Base-by-base conservation (phyloP, 2,888 invertebrate species). In the Drosophila phalerata region DNA sequence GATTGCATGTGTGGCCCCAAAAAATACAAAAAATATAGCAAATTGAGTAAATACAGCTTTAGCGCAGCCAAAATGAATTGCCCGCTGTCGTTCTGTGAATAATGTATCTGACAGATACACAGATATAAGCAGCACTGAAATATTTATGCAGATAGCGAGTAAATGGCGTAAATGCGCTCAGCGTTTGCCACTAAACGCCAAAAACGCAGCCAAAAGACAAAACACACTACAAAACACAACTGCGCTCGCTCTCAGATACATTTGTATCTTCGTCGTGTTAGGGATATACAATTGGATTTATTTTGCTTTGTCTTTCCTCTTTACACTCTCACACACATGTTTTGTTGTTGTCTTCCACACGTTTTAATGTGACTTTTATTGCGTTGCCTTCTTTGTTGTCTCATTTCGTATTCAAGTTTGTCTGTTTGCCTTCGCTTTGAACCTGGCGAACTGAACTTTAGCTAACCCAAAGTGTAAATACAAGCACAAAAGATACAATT, bases 321-420 rank as follows among this genome's bases (percentile, higher is more conserved):
- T 64, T 53, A 30, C 28, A 37, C 57, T 47, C 25, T 28, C 37
- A 43, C 56, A 22, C 66, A 69, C 73, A 69, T 68, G 61, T 67
- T 55, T 65, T 64, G 45, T 62, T 63, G 28, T 58, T 74, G 43
- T 45, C 60, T 47, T 60, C 45, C 28, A 66, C 71, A 69, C 78
- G 78, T 79, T 86, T 88, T 81, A 77, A 87, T 88, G 81, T 89
- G 89, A 87, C 89, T 85, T 85, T 85, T 86, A 88, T 88, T 85
- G 85, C 61, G 79, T 49, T 75, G 72, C 73, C 77, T 72, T 47
- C 89, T 87, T 87, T 89, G 81, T 81, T 76, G 85, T 79, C 77
- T 87, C 75, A 79, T 85, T 89, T 85, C 55, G 82, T 87, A 88
- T 89, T 87, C 86, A 79, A 78, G 85, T 73, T 88, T 73, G 42